phyloP scores from a whole-genome alignment of 2,888 invertebrate species.

The Sphaerophoria rueppellii region DNA sequence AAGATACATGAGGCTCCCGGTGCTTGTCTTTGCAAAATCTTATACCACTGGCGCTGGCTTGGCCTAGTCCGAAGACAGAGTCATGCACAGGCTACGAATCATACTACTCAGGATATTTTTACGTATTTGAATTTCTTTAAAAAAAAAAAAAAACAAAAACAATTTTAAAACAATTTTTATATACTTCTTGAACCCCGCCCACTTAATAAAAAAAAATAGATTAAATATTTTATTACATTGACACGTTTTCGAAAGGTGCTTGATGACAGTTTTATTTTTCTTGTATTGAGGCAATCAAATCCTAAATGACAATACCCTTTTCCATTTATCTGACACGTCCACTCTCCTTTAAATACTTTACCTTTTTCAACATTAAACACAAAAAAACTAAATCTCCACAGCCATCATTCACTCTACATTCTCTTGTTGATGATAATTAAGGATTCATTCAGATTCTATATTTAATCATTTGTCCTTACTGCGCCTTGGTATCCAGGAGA shows the following conservation, averaged over 20 bases:
- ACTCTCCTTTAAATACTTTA: background rate
- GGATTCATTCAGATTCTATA: background rate
- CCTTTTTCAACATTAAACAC: background rate
- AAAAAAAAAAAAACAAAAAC: no score
- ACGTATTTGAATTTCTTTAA: no score
- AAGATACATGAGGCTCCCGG: no score
- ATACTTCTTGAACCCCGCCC: background rate
- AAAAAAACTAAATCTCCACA: background rate
- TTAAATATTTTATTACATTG: background rate
- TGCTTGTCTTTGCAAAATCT: no score
- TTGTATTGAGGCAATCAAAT: background rate
- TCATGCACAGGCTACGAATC: no score
- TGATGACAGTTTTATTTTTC: background rate
- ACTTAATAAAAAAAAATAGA: background rate
- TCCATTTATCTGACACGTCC: background rate
- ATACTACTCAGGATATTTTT: no score
- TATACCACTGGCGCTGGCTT: no score
- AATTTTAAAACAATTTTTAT: no score
- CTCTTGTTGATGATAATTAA: background rate
- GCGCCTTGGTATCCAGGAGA: background rate
- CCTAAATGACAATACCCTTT: background rate
- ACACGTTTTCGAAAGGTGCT: background rate
- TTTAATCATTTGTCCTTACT: background rate
- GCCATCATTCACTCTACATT: background rate
- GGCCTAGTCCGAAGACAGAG: no score